A percentile compares a stretch with the other conserved stretches of the same genome.
phyloP scores from a whole-genome alignment of 2,797 vertebrate genomes.

The Phrynocephalus vlangalii region DNA sequence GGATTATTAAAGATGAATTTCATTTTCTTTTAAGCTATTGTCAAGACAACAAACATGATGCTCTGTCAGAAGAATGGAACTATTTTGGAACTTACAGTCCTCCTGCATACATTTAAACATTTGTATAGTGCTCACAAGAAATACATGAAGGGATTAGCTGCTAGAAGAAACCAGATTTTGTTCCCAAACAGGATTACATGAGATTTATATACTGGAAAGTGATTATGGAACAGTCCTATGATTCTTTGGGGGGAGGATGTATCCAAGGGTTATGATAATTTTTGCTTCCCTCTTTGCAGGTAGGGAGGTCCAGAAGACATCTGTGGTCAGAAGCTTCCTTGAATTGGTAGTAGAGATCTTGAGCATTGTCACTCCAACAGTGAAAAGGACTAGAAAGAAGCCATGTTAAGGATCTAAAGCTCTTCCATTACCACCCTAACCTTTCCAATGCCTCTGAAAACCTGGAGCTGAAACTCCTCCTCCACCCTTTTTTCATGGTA shows the following conservation, averaged over 20 bases:
- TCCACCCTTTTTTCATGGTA: neutral
- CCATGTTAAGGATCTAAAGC: neutral
- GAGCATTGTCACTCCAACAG: no score
- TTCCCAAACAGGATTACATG: neutral
- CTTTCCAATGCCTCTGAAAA: no score
- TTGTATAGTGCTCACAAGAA: neutral
- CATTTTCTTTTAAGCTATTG: slow-evolving; percentile 15
- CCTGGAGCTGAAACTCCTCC: no score
- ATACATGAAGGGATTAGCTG: neutral
- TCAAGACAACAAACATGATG: slow-evolving; percentile 22
- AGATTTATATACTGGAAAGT: neutral
- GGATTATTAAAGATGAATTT: neutral
- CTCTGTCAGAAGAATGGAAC: slow-evolving; percentile 15
- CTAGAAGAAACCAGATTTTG: neutral
- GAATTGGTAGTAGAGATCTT: no score
- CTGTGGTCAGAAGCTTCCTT: neutral
- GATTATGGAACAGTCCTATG: neutral
- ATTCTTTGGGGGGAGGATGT: no score
- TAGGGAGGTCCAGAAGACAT: neutral
- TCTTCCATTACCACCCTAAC: no score
- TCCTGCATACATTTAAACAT: neutral
- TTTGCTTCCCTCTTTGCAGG: neutral
- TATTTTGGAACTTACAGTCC: neutral
- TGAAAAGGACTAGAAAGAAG: neutral
- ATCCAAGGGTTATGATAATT: neutral